Evolutionary conservation across 2,797 vertebrate genomes (phyloP).

Genomic region (Typhlichthys subterraneus): DNA sequence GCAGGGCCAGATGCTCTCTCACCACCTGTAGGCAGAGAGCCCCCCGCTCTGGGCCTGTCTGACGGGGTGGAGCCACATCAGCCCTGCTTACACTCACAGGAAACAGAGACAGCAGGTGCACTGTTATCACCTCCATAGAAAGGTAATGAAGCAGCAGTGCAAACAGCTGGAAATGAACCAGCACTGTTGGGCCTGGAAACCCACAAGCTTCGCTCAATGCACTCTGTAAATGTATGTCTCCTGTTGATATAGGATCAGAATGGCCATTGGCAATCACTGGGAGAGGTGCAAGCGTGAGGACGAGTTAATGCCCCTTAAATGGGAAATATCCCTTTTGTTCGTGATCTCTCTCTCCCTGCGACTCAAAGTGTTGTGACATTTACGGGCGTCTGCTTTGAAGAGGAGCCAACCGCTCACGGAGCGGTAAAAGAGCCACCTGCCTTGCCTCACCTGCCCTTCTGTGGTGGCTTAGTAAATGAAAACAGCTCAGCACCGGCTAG

Average conservation of each 20-base stretch:
- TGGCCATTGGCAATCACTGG: constrained; percentile 2
- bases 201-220: constrained; percentile 19
- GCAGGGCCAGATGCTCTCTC: constrained; percentile 41
- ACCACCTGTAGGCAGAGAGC: constrained; percentile 62
- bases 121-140: constrained; percentile 74
- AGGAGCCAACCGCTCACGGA: constrained; percentile 67
- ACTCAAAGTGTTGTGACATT: constrained; percentile 67
- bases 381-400: constrained; percentile 68
- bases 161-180: constrained; percentile 71
- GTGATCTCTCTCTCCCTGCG: constrained; percentile 34
- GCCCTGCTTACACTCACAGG: constrained; percentile 67
- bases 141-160: constrained; percentile 67
- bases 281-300: constrained; percentile 11
- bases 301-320: constrained; percentile 29
- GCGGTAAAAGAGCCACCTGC: constrained; percentile 75
- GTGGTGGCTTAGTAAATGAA: constrained; percentile 63
- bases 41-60: constrained; percentile 5
- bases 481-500: constrained; percentile 43
- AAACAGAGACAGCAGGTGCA: constrained; percentile 71
- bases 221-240: constrained; percentile 10
- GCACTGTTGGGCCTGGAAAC: constrained; percentile 36
- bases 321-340: constrained; percentile 56
- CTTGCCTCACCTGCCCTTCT: constrained; percentile 73
- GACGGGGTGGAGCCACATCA: constrained; percentile 47
- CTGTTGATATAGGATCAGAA: neutral